These are phyloP conservation scores for Metallyticus violacea DNA, from an alignment of 2,888 invertebrate genomes.

Conservation along the genomic window DNA sequence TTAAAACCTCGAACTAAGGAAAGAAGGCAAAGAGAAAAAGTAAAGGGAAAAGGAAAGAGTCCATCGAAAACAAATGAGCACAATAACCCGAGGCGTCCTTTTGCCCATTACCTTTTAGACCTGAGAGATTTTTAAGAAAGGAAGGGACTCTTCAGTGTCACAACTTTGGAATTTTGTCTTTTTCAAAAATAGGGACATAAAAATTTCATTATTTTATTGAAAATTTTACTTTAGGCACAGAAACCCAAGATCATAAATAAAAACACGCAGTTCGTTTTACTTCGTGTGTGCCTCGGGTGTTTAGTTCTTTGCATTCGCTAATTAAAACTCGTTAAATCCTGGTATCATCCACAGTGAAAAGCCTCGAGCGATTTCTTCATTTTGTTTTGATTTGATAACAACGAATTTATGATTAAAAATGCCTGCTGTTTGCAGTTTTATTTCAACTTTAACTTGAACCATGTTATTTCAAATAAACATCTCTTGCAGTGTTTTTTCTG, in stretches of 20 bases:
- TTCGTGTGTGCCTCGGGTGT: neutral
- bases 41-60: neutral
- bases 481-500: neutral
- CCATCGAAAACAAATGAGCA: neutral
- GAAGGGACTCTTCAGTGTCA: neutral
- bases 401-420: neutral
- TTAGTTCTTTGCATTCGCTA: neutral
- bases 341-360: neutral
- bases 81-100: neutral
- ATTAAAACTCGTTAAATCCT: neutral
- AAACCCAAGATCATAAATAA: neutral
- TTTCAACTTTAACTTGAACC: no score
- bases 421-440: neutral
- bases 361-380: neutral
- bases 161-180: neutral
- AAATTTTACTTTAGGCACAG: neutral
- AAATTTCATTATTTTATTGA: neutral
- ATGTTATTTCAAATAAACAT: neutral
- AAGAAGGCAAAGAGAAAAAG: neutral
- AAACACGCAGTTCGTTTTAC: neutral
- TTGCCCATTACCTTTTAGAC: neutral
- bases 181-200: neutral
- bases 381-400: neutral
- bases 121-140: neutral
- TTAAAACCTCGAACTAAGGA: neutral